Base-by-base conservation (phyloP, 1,140 invertebrate species). In the Diorhabda elongata region DNA sequence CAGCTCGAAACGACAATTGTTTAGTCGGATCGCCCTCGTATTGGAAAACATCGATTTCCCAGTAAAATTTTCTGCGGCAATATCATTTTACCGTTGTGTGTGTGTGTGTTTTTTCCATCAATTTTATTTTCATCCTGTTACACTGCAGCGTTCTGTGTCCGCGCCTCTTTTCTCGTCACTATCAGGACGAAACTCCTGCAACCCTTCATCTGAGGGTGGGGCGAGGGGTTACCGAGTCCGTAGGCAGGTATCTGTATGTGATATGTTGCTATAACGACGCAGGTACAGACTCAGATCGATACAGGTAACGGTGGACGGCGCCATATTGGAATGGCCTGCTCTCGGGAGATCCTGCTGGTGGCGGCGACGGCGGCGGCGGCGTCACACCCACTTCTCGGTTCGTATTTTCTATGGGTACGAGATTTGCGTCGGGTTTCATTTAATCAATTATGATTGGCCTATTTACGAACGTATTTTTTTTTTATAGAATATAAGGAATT, bases 251-350 rank as follows among this genome's bases (percentile, higher is more conserved):
- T 80, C 77, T 80, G 78, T 80, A 71, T 80, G 73, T 80, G 79
- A 80, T 80, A 77, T 80, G 76, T 78, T 71, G 67, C 73, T 75
- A 78, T 77, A 74, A 72, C 67, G 71, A 80, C 77, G 71, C 76
- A 76, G 75, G 76, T 77, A 78, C 72, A 78, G 76, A 78, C 73
- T 74, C 73, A 78, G 78, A 80, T 80, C 79, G 77, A 80, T 80
- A 80, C 79, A 72, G 73, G 71, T 72, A 71, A 71, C 71, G 63
- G 60, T 61, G 3, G 47, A 3, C 6, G 3, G 61, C 76, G 78
- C 78, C 78, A 80, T 80, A 76, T 80, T 80, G 76, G 76, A 76
- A 75, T 74, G 75, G 77, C 76, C 47, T 78, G 77, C 79, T 80
- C 78, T 80, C 78, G 74, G 75, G 78, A 80, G 78, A 79, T 79